Base-by-base conservation (phyloP, 2,888 invertebrate genomes). In the Nezara viridula region DNA sequence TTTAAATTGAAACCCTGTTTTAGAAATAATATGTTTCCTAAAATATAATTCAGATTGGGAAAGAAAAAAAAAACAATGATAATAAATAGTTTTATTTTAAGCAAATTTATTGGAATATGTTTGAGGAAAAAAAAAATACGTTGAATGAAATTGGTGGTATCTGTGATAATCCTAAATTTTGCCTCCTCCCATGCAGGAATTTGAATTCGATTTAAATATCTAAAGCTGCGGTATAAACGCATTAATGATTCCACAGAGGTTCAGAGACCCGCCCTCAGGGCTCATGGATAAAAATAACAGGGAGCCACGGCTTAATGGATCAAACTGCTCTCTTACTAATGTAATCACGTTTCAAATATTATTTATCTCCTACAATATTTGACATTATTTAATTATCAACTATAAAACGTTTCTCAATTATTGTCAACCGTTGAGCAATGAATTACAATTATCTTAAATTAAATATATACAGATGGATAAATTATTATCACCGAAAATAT, bases 191-290 rank as follows among this genome's bases (percentile, higher is more conserved):
- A 55, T 55, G 55, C 24, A 55, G 55, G n/a, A 55, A 55, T 55
- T 55, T 55, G 55, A 55, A 55, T 55, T 55, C n/a, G 24, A 55
- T 55, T 55, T n/a, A 55, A 55, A 55, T 55, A 55, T 55, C 24
- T 55, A 55, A 55, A 55, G 55, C 7, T 9, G 24, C n/a, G 55
- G n/a, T 55, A n/a, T 55, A 55, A 55, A 55, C 7, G n/a, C n/a
- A n/a, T 55, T 55, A 55, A 55, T 55, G 55, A 55, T 55, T 55
- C n/a, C 55, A 9, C 55, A 55, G 24, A 24, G 55, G 55, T 55
- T 55, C 55, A 55, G 55, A 10, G 55, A 55, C 55, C 55, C n/a
- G 55, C 55, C 55, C 55, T n/a, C 24, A 7, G 55, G 55, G 55
- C 10, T 55, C 7, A 10, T 55, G n/a, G 24, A n/a, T 55, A 55